These are phyloP conservation scores for Parotocinclus haroldoi DNA, from an alignment of 2,797 vertebrate species.

Conservation along the genomic window DNA sequence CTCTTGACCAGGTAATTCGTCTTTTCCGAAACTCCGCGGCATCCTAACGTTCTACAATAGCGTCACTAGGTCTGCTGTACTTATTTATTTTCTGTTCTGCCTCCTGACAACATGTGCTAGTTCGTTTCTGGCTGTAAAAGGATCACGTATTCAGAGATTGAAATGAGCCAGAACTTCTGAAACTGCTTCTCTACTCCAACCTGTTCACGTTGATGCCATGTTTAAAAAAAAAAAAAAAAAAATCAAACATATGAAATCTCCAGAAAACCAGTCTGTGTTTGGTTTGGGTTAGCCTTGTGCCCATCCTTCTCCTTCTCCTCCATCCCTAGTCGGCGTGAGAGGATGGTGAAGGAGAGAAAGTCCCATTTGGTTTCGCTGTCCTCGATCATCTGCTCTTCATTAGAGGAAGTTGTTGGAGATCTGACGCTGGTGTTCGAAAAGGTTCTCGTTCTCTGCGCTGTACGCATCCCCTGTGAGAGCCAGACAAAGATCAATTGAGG, in stretches of 20 bases:
- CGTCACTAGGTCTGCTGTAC: background rate
- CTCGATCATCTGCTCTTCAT: constrained; percentile 40
- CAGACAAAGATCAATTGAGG: background rate
- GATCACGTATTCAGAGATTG: background rate
- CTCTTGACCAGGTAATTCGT: too few species aligned
- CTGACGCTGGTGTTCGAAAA: constrained; percentile 83
- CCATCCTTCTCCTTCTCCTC: constrained; percentile 13
- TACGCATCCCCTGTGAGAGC: constrained; percentile 79
- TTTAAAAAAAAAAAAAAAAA: too few species aligned
- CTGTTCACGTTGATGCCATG: too few species aligned
- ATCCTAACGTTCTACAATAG: too few species aligned
- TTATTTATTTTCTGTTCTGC: background rate
- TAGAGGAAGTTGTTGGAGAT: constrained; percentile 90
- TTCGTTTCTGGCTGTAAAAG: background rate
- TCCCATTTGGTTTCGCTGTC: constrained; percentile 1
- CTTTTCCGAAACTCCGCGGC: too few species aligned
- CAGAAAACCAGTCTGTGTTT: constrained; percentile 3
- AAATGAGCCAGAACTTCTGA: constrained; percentile 2
- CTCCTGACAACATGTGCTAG: background rate
- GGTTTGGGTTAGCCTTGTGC: background rate
- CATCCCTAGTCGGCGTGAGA: constrained; percentile 6
- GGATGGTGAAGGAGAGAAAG: constrained; percentile 7
- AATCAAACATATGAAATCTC: constrained; percentile 8
- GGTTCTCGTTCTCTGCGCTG: constrained; percentile 75
- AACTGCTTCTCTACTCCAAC: background rate